Evolutionary conservation across 2,113 vertebrate genomes (phyloP).

Genomic region (Rhinolophus ferrumequinum): DNA sequence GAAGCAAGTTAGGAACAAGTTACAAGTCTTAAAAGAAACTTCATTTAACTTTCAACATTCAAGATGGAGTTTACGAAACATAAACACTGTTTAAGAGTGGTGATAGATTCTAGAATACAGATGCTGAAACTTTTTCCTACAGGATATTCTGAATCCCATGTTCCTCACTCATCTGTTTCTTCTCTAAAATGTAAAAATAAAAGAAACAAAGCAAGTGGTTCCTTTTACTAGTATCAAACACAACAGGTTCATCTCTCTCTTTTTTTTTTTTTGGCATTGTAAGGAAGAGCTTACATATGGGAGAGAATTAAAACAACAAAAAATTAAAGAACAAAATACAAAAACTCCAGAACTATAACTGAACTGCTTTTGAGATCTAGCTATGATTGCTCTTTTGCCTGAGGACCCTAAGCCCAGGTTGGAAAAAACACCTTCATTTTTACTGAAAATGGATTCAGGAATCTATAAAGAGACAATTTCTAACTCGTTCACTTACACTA

Average conservation of each 20-base stretch:
- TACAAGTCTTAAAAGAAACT: constrained; percentile 21
- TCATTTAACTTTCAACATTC: neutral
- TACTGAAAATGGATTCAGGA: constrained; percentile 23
- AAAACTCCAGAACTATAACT: constrained; percentile 16
- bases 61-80: constrained; percentile 1
- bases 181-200: neutral
- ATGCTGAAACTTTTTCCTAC: neutral
- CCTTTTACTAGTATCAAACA: constrained; percentile 16
- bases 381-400: neutral
- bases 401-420: neutral
- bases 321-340: neutral
- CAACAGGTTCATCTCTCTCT: neutral
- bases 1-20: constrained; percentile 28
- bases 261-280: neutral
- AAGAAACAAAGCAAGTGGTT: neutral
- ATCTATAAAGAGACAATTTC: neutral
- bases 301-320: neutral
- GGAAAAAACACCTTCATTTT: constrained; percentile 7
- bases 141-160: neutral
- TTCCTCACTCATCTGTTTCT: neutral
- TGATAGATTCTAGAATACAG: neutral
- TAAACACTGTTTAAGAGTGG: neutral
- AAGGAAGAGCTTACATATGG: neutral
- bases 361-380: constrained; percentile 5
- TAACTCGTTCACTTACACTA: constrained; percentile 19